These are phyloP conservation scores for Diacarnus erythraeanus DNA, from an alignment of 37 sponge, comb jelly and placozoan species.

Conservation along the genomic window DNA sequence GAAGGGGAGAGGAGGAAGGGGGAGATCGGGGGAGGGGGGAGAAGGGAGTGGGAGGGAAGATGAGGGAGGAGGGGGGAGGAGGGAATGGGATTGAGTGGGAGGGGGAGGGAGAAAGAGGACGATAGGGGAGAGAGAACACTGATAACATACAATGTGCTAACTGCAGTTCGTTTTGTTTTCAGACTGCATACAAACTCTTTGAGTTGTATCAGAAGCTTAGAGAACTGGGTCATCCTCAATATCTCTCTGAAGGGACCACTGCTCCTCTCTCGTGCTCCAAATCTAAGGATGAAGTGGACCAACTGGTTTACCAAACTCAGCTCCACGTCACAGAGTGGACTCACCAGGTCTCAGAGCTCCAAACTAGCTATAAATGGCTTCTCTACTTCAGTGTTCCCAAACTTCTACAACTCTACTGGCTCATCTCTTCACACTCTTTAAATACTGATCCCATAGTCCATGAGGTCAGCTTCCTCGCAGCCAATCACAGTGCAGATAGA, in stretches of 20 bases:
- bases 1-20: too few species aligned
- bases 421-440: neutral
- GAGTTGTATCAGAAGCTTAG: constrained; percentile 47
- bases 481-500: constrained; percentile 8
- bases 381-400: constrained; percentile 76
- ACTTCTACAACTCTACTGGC: constrained; percentile 30
- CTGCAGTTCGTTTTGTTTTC: neutral
- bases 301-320: constrained; percentile 30
- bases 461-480: constrained; percentile 57
- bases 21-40: too few species aligned
- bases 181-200: constrained; percentile 62
- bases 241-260: constrained; percentile 10
- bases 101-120: too few species aligned
- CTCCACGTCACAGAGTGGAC: constrained; percentile 49
- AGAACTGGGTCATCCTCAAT: constrained; percentile 67
- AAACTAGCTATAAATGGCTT: constrained; percentile 43
- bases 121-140: too few species aligned
- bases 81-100: too few species aligned
- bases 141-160: too few species aligned
- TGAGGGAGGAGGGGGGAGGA: too few species aligned
- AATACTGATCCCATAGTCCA: constrained; percentile 15
- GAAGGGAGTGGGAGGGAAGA: too few species aligned
- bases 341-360: constrained; percentile 33
- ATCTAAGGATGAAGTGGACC: constrained; percentile 12
- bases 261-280: constrained; percentile 19